Conservation (phyloP, 2,113 vertebrate genomes). For the Gadus macrocephalus region DNA sequence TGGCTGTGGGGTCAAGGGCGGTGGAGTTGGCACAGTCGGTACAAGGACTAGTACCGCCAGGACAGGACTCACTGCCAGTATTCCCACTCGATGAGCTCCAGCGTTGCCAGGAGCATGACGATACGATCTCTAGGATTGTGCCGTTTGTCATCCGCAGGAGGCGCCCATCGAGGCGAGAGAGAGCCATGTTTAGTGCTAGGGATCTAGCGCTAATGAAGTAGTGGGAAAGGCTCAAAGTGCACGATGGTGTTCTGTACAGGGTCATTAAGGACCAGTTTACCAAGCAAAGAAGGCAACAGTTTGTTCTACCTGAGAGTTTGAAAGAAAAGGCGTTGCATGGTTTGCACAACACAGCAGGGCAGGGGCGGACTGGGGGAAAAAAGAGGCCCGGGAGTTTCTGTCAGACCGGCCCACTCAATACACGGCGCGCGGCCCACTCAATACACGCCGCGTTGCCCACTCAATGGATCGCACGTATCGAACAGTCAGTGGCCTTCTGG, state of each 20-base stretch:
- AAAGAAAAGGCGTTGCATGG: neutral
- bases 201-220: slow-evolving; percentile 7
- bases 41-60: neutral
- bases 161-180: slow-evolving; percentile 3
- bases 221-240: slow-evolving; percentile 5
- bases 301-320: slow-evolving; percentile 3
- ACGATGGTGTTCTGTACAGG: slow-evolving; percentile 1
- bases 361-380: too few species aligned
- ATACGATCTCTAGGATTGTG: slow-evolving; percentile 3
- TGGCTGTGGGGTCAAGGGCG: neutral
- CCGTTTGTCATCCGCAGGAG: neutral
- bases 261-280: slow-evolving; percentile 11
- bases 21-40: slow-evolving; percentile 3
- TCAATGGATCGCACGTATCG: too few species aligned
- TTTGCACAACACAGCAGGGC: neutral
- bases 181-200: neutral
- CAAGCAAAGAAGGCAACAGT: slow-evolving; percentile 3
- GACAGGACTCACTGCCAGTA: neutral
- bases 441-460: too few species aligned
- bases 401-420: too few species aligned
- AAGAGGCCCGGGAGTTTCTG: too few species aligned
- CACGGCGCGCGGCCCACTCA: too few species aligned
- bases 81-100: slow-evolving; percentile 2
- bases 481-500: too few species aligned
- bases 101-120: slow-evolving; percentile 1